Conservation (phyloP, 1,140 invertebrate species). For the Pentalonia nigronervosa region DNA sequence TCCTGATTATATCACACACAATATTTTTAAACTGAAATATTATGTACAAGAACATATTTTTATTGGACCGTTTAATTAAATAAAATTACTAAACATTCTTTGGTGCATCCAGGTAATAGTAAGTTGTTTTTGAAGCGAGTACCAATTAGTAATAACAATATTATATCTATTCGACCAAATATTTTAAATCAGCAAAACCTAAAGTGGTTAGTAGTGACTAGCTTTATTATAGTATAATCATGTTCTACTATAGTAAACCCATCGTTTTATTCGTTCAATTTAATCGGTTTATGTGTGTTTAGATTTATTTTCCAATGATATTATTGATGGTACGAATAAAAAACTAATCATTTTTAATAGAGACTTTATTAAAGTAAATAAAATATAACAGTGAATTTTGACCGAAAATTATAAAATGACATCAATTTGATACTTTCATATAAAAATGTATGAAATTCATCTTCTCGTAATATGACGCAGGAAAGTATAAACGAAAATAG, state of each 20-base stretch:
- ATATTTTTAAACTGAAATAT: too few species aligned
- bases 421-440: constrained; percentile 21
- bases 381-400: background rate
- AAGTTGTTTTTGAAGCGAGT: too few species aligned
- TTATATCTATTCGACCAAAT: background rate
- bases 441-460: background rate
- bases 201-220: too few species aligned
- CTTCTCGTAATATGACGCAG: background rate
- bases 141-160: too few species aligned
- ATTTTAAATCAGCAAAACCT: too few species aligned
- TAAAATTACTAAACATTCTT: too few species aligned
- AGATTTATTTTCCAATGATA: background rate
- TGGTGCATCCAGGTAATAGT: too few species aligned
- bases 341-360: background rate
- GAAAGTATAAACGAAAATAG: background rate
- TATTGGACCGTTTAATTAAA: too few species aligned
- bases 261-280: background rate
- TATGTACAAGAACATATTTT: too few species aligned
- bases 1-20: too few species aligned
- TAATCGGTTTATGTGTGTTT: background rate
- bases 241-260: too few species aligned
- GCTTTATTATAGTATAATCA: background rate
- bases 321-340: background rate
- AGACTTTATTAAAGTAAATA: background rate
- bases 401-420: background rate